A percentile compares a stretch with the other conserved stretches of the same genome.
Evolutionary conservation across 2,797 vertebrate species (phyloP).

Genomic region (Muraenolepis orangiensis): DNA sequence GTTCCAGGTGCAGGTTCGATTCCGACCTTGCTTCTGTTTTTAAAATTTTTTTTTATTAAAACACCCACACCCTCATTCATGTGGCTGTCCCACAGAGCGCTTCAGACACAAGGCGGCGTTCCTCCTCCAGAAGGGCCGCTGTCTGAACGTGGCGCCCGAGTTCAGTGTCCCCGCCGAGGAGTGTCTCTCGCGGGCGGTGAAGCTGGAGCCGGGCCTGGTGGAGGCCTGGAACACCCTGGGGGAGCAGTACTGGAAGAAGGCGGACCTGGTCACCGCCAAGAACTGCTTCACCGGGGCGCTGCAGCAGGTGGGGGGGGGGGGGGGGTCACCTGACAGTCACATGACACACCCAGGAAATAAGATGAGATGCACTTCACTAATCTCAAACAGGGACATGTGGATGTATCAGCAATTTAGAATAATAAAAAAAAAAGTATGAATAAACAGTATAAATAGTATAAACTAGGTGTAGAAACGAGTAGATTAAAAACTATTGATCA

Average conservation of each 20-base stretch:
- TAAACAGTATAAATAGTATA: background rate
- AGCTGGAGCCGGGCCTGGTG: slow-evolving; percentile 83
- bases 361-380: too few species aligned
- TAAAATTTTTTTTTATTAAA: background rate
- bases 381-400: too few species aligned
- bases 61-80: background rate
- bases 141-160: slow-evolving; percentile 77
- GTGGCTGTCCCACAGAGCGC: slow-evolving; percentile 55
- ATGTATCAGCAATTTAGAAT: background rate
- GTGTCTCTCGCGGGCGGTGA: slow-evolving; percentile 84
- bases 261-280: slow-evolving; percentile 80
- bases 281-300: slow-evolving; percentile 88
- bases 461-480: background rate
- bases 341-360: background rate
- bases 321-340: too few species aligned
- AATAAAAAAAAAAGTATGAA: background rate
- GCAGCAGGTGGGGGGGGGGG: slow-evolving; percentile 82
- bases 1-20: too few species aligned
- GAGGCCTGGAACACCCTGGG: slow-evolving; percentile 90
- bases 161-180: slow-evolving; percentile 80
- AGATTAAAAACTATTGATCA: background rate
- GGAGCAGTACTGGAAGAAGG: slow-evolving; percentile 93
- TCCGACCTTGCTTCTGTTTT: too few species aligned
- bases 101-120: slow-evolving; percentile 75
- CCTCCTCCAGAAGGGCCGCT: slow-evolving; percentile 82